Base-by-base conservation (phyloP, 2,113 vertebrate species). In the Orthonyx spaldingii region DNA sequence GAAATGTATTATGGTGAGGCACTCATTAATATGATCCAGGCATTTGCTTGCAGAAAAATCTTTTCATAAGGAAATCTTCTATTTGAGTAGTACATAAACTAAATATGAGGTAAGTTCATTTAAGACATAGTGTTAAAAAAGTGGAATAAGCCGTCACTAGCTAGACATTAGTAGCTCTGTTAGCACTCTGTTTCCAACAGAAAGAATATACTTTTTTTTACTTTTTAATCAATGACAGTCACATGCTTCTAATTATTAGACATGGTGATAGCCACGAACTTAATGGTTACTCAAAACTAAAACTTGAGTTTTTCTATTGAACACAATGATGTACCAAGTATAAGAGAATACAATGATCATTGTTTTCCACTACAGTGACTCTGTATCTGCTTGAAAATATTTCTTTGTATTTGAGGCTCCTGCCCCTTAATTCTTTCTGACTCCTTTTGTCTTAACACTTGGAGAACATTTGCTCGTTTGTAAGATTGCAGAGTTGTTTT, bases 271-370 rank as follows among this genome's bases (percentile, higher is more conserved):
- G 89, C 89, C 86, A 90, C 85, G 92, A 93, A 92, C 89, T 85
- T 84, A 91, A 57, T 52, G 65, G 10, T 57, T 97, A 89, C 64
- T 75, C 89, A 87, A 79, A 97, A 78, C 50, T 81, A 79, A 95
- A 97, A 89, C 96, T 94, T 95, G 91, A 65, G 72, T 76, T 96
- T 88, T 87, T 94, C 76, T 94, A 60, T 94, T 94, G 95, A 97
- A 79, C 35, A 86, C 55, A 88, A 61, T 70, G 80, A 70, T 93
- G 49, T 56, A 93, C 52, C 35, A 75, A 84, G 72, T 93, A 52
- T 71, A 94, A 91, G 65, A 89, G 83, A 94, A 78, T 35, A 37
- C n/a, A 88, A 26, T 69, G 42, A 60, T 87, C 23, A 84, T 60
- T 59, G 20, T 27, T 77, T 84, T 64, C 42, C 46, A 71, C 59